Conservation (phyloP, 2,113 vertebrate species). For the Cryptotis parvus region DNA sequence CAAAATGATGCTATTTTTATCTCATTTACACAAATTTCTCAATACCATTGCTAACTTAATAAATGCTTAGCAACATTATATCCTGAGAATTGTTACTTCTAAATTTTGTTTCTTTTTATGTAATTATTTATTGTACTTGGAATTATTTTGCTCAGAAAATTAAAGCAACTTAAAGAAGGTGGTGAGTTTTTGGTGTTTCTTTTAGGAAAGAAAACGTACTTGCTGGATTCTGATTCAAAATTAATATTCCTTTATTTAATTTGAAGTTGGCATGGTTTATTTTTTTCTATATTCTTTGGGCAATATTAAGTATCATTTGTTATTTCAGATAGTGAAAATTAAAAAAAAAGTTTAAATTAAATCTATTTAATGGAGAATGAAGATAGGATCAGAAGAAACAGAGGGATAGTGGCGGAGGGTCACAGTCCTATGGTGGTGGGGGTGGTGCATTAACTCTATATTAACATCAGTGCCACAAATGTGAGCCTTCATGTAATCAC, state of each 20-base stretch:
- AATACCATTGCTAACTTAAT: background rate
- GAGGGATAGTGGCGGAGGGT: too few relatives aligned
- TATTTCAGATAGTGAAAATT: too few relatives aligned
- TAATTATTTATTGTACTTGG: background rate
- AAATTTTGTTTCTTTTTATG: background rate
- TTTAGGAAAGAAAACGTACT: slow-evolving; percentile 1
- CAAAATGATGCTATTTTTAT: background rate
- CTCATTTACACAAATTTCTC: background rate
- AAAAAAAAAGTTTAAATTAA: slow-evolving; percentile 33
- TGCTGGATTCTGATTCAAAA: background rate
- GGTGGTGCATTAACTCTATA: too few relatives aligned
- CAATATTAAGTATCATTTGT: background rate
- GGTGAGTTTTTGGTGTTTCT: slow-evolving; percentile 8
- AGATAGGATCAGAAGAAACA: too few relatives aligned
- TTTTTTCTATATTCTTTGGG: background rate
- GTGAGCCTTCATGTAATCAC: too few relatives aligned
- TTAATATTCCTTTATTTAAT: background rate
- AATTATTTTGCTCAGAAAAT: slow-evolving; percentile 44
- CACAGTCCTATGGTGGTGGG: too few relatives aligned
- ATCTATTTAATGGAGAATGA: background rate
- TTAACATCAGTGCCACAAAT: too few relatives aligned
- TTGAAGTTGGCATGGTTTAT: background rate
- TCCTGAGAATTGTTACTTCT: background rate
- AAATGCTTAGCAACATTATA: slow-evolving; percentile 7
- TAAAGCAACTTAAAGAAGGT: background rate